Conservation (phyloP, 2,113 vertebrate species). For the Psilopsiagon aurifrons region DNA sequence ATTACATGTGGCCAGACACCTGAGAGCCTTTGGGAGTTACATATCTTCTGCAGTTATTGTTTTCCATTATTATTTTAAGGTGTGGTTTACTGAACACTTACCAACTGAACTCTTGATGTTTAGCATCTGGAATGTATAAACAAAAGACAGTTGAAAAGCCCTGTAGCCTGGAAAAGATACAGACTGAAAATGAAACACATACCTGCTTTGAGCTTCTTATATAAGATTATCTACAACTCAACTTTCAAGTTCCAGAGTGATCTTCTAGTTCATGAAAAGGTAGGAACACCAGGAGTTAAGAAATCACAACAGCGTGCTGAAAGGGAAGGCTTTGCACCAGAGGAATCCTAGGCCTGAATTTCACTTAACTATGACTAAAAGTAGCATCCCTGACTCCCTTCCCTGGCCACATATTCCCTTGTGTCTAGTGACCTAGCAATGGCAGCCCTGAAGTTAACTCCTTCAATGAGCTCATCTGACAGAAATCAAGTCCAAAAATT, state of each 20-base stretch:
- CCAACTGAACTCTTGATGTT: background rate
- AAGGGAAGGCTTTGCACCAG: background rate
- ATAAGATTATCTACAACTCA: background rate
- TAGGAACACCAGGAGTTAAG: background rate
- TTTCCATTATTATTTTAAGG: slow-evolving; percentile 13
- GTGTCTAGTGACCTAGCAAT: background rate
- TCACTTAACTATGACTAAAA: background rate
- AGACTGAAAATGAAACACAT: background rate
- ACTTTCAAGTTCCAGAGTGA: background rate
- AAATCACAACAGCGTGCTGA: background rate
- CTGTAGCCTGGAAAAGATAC: background rate
- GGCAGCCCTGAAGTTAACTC: background rate
- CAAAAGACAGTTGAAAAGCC: background rate
- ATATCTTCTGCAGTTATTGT: background rate
- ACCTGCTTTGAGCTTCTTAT: background rate
- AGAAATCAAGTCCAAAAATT: background rate
- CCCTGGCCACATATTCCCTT: background rate
- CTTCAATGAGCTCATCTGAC: background rate
- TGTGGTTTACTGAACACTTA: background rate
- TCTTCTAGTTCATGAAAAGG: background rate
- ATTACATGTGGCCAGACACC: background rate
- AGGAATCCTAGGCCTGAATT: background rate
- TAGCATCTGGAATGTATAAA: background rate
- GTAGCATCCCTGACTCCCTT: background rate
- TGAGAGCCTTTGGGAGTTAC: background rate